Percentiles rank a stretch among this genome's conserved stretches.
Evolutionary conservation across 2,888 invertebrate species (phyloP).

Genomic region (Blera fallax): DNA sequence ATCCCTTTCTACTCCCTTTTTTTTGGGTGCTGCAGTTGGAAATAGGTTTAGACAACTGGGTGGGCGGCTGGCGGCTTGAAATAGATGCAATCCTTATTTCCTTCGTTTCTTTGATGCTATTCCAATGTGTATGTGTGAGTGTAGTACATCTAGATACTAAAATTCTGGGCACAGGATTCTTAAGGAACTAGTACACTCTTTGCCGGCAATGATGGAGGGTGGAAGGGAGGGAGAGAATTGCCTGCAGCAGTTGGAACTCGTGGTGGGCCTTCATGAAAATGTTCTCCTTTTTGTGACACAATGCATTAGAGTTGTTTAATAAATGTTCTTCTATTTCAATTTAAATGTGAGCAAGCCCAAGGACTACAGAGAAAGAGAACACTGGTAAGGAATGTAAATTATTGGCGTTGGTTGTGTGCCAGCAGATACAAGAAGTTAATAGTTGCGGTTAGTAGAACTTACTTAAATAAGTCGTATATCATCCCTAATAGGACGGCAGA

Average conservation of each 20-base stretch:
- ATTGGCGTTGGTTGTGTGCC: slow-evolving; percentile 69
- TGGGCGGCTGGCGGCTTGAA: not conserved
- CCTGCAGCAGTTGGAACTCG: slow-evolving; percentile 3
- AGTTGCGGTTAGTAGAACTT: slow-evolving; percentile 71
- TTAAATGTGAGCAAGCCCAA: slow-evolving; percentile 64
- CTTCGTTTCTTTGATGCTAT: not conserved
- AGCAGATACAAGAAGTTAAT: slow-evolving; percentile 73
- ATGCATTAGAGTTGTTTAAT: slow-evolving; percentile 69
- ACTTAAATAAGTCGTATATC: slow-evolving; percentile 70
- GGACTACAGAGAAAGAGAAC: not conserved
- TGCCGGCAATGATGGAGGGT: not conserved
- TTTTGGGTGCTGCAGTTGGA: not conserved
- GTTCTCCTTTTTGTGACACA: slow-evolving; percentile 63
- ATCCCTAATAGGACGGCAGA: slow-evolving; percentile 51
- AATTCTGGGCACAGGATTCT: slow-evolving; percentile 7
- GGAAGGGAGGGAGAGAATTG: not conserved
- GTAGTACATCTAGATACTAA: slow-evolving; percentile 7
- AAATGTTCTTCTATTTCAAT: slow-evolving; percentile 72
- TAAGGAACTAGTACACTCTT: not conserved
- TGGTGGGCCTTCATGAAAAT: slow-evolving; percentile 11
- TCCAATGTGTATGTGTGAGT: not conserved
- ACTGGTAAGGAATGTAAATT: slow-evolving; percentile 48
- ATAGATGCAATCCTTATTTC: slow-evolving; percentile 36
- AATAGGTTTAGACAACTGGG: slow-evolving; percentile 20
- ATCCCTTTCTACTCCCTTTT: not conserved